phyloP scores from a whole-genome alignment of 2,888 invertebrate genomes.

The Ctena decussata region DNA sequence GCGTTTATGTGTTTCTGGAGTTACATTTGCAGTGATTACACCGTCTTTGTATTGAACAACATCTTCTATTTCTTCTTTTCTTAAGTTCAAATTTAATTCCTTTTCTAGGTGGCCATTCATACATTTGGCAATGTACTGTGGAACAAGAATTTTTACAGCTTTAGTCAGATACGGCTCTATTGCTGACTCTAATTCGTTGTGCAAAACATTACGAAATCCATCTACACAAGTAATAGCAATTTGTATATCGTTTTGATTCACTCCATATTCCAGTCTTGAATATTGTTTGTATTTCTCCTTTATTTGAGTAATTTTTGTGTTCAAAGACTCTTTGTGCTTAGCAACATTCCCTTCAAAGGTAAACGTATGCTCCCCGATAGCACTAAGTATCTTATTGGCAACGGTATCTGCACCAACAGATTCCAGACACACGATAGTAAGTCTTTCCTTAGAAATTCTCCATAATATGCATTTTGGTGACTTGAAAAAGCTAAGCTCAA shows the following conservation, averaged over 20 bases:
- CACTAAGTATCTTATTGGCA: not conserved
- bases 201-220: not conserved
- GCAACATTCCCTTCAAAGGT: slow-evolving; percentile 21
- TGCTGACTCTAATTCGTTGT: slow-evolving; percentile 10
- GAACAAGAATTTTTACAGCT: slow-evolving; percentile 15
- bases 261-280: slow-evolving; percentile 6
- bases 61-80: not conserved
- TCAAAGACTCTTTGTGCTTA: not conserved
- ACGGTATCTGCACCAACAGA: not conserved
- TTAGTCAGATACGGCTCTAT: slow-evolving; percentile 6
- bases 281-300: slow-evolving; percentile 13
- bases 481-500: not conserved
- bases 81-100: slow-evolving; percentile 18
- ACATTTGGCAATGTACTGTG: slow-evolving; percentile 18
- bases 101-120: slow-evolving; percentile 1
- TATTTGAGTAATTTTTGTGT: slow-evolving; percentile 5
- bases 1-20: not conserved
- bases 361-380: not conserved
- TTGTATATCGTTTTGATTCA: not conserved
- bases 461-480: not conserved
- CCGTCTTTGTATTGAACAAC: not conserved
- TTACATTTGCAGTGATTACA: slow-evolving; percentile 10
- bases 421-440: not conserved
- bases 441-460: not conserved
- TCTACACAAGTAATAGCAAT: slow-evolving; percentile 15